Percentiles rank a stretch among this genome's conserved stretches.
Evolutionary conservation across 2,797 vertebrate species (phyloP).

Genomic region (Ambastaia sidthimunki): DNA sequence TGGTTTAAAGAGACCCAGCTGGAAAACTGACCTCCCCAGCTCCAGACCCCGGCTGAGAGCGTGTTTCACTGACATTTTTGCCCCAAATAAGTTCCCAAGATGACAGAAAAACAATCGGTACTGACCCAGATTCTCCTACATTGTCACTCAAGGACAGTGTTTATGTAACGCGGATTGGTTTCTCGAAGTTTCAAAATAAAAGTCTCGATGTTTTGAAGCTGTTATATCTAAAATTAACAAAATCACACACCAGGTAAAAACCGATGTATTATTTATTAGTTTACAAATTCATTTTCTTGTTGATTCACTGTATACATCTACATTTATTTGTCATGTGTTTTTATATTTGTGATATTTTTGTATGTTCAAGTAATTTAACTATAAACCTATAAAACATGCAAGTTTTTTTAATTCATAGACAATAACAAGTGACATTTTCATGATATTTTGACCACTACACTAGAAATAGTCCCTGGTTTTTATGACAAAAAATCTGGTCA

Average conservation of each 20-base stretch:
- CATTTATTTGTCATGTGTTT: too few species aligned
- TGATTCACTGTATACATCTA: too few species aligned
- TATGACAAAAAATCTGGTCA: too few species aligned
- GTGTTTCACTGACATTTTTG: constrained; percentile 83
- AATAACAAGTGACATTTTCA: too few species aligned
- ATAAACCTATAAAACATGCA: too few species aligned
- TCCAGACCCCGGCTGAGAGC: constrained; percentile 79
- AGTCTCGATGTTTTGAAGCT: background rate
- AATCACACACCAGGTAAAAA: background rate
- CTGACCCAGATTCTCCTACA: background rate
- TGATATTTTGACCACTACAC: too few species aligned
- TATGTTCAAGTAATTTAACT: too few species aligned
- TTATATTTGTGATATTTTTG: too few species aligned
- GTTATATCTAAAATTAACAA: too few species aligned
- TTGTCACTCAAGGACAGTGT: constrained; percentile 33
- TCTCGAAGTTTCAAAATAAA: constrained; percentile 30
- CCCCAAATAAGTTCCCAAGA: background rate
- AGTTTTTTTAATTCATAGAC: too few species aligned
- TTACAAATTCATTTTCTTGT: background rate
- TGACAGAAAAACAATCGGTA: background rate
- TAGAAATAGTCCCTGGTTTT: too few species aligned
- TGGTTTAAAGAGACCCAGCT: constrained; percentile 70
- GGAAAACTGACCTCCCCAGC: constrained; percentile 79
- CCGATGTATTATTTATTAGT: background rate
- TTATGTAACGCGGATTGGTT: constrained; percentile 60